These are phyloP conservation scores for Ceriagrion tenellum DNA, from an alignment of 2,888 invertebrate genomes.

Conservation along the genomic window DNA sequence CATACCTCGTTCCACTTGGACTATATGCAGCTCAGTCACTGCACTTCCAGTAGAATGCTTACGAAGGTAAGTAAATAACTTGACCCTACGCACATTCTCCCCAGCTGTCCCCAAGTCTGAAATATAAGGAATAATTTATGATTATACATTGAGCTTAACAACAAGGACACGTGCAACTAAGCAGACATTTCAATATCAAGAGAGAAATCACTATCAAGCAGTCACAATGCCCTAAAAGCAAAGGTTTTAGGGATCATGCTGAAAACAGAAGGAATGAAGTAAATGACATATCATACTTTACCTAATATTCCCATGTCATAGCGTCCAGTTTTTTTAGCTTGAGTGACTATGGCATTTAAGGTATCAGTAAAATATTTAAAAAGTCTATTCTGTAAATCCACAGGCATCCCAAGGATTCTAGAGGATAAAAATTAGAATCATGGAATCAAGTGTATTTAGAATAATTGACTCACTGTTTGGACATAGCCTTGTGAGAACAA, in stretches of 20 bases:
- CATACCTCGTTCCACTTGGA: constrained; percentile 96
- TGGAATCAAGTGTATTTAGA: too few relatives aligned
- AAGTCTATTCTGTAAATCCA: constrained; percentile 96
- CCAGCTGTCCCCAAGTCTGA: constrained; percentile 94
- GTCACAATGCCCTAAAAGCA: too few relatives aligned
- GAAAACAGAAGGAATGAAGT: neutral
- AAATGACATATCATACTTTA: constrained; percentile 74
- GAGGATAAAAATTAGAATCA: constrained; percentile 48
- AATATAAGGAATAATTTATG: constrained; percentile 75
- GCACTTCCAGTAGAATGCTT: constrained; percentile 95
- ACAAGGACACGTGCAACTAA: neutral
- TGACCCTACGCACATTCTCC: constrained; percentile 93
- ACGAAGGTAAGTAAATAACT: constrained; percentile 90
- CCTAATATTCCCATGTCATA: constrained; percentile 95
- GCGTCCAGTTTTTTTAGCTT: constrained; percentile 95
- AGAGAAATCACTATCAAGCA: neutral
- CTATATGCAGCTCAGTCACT: constrained; percentile 95
- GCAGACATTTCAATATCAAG: neutral
- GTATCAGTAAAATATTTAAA: constrained; percentile 99
- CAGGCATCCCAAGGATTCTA: constrained; percentile 96
- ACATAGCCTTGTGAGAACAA: too few relatives aligned
- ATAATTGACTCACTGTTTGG: too few relatives aligned
- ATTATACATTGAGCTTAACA: neutral
- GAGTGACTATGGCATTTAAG: constrained; percentile 92
- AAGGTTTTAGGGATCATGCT: neutral